Conservation (phyloP, 1,140 invertebrate species). For the Dufourea novaeangliae region DNA sequence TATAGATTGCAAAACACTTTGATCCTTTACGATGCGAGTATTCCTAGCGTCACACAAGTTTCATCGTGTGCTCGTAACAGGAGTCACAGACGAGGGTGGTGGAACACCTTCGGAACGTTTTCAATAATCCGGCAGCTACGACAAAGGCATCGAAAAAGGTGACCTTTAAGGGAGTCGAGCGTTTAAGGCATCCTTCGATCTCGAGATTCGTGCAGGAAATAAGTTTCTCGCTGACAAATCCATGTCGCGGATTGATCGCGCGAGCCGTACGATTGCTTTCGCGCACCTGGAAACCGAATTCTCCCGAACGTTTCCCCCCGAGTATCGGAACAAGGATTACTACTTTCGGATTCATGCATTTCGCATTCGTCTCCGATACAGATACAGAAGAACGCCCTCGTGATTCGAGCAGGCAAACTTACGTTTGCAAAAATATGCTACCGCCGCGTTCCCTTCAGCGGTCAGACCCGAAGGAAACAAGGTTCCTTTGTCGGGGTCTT, state of each 20-base stretch:
- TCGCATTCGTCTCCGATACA: too few relatives aligned
- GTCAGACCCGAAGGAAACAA: background rate
- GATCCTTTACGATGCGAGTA: too few relatives aligned
- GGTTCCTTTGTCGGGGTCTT: background rate
- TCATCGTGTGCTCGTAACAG: background rate
- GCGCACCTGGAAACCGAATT: constrained; percentile 25
- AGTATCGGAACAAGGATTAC: constrained; percentile 17
- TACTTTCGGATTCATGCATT: constrained; percentile 12
- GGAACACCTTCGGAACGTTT: background rate
- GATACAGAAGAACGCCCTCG: background rate
- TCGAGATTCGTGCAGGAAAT: background rate
- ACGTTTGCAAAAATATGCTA: background rate
- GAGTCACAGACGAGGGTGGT: background rate
- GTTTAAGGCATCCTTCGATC: background rate
- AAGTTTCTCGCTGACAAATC: background rate
- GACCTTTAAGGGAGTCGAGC: background rate
- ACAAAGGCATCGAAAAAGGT: background rate
- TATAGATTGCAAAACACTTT: too few relatives aligned
- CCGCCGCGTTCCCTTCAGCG: background rate
- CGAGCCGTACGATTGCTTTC: constrained; percentile 21
- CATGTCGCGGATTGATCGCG: constrained; percentile 10
- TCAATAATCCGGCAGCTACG: background rate
- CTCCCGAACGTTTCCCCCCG: background rate
- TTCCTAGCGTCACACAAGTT: background rate
- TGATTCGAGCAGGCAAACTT: background rate